Percentiles rank a stretch among this genome's conserved stretches.
Evolutionary conservation across 2,113 vertebrate genomes (phyloP).

Genomic region (Elephas maximus): DNA sequence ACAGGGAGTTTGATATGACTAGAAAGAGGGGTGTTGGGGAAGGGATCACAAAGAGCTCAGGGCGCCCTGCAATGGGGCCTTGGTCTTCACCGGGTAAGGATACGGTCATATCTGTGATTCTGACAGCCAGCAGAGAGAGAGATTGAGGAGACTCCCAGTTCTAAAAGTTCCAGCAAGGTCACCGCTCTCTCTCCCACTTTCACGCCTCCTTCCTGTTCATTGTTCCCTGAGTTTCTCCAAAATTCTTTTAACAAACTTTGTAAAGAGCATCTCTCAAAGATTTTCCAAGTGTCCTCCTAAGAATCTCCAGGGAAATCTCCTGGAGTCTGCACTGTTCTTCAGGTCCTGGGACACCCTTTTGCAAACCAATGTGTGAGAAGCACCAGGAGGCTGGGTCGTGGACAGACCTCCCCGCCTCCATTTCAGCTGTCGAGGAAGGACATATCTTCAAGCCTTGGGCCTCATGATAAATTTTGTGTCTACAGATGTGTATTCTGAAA

Average conservation of each 20-base stretch:
- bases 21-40: neutral
- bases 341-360: neutral
- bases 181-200: neutral
- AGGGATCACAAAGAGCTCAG: neutral
- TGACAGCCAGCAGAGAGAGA: neutral
- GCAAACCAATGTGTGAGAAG: neutral
- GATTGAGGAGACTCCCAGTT: neutral
- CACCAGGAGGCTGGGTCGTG: neutral
- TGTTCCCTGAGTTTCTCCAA: neutral
- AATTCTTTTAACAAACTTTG: neutral
- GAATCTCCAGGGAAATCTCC: neutral
- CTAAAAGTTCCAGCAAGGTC: neutral
- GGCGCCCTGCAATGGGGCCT: neutral
- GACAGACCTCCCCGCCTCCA: neutral
- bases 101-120: neutral
- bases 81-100: neutral
- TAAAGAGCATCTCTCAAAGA: neutral
- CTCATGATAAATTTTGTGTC: constrained; percentile 72
- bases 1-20: neutral
- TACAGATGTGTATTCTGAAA: constrained; percentile 36
- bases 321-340: neutral
- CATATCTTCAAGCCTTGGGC: neutral
- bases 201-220: neutral
- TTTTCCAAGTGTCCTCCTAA: neutral
- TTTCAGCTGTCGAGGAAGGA: neutral